phyloP scores from a whole-genome alignment of 1,140 invertebrate genomes.

The Subanguina moxae region DNA sequence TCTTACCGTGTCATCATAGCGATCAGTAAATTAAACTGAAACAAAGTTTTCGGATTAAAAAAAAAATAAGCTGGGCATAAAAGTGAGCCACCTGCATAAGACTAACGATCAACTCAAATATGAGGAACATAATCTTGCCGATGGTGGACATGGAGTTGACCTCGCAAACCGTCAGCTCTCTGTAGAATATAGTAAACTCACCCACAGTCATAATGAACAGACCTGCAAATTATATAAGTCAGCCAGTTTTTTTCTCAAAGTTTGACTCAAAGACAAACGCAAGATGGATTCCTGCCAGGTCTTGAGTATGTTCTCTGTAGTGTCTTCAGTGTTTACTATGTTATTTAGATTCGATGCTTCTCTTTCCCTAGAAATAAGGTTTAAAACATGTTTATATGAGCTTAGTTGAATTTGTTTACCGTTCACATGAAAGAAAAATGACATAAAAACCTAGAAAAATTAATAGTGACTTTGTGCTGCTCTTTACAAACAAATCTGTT shows the following conservation, averaged over 20 bases:
- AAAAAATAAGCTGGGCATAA: no score
- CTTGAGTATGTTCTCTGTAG: constrained; percentile 59
- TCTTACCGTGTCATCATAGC: constrained; percentile 91
- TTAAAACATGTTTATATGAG: no score
- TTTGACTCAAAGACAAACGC: constrained; percentile 74
- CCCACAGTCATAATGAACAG: constrained; percentile 91
- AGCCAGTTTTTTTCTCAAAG: constrained; percentile 1
- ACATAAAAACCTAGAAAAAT: constrained; percentile 62
- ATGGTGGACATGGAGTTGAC: constrained; percentile 33
- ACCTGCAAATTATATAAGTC: background rate
- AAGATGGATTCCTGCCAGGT: constrained; percentile 82
- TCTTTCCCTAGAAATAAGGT: no score
- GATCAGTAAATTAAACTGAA: constrained; percentile 87
- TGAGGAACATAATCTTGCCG: constrained; percentile 70
- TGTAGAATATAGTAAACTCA: constrained; percentile 89
- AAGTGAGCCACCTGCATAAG: constrained; percentile 68
- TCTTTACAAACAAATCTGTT: no score
- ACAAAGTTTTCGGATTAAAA: no score
- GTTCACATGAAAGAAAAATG: constrained; percentile 39
- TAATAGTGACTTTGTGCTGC: no score
- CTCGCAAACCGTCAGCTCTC: constrained; percentile 69
- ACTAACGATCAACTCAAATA: constrained; percentile 93
- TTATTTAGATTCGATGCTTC: no score
- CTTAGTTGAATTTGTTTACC: background rate
- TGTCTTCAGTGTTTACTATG: no score